Percentiles rank a stretch among this genome's conserved stretches.
phyloP scores from a whole-genome alignment of 2,797 vertebrate genomes.

The Austrolebias charrua region DNA sequence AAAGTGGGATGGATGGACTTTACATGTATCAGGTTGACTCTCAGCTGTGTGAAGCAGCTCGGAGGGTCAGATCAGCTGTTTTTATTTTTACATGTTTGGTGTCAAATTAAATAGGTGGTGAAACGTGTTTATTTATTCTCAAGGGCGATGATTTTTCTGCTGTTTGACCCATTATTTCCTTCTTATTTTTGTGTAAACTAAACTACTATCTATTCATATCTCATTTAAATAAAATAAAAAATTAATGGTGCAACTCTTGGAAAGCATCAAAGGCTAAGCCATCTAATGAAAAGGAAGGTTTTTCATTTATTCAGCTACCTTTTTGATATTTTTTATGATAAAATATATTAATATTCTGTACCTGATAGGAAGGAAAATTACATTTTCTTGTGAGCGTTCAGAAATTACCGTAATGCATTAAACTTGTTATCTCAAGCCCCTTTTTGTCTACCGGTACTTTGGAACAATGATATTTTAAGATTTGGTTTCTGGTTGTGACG shows the following conservation, averaged over 20 bases:
- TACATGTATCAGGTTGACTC: conserved; percentile 52
- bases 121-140: conserved; percentile 16
- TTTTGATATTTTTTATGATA: background rate
- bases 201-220: background rate
- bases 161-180: conserved; percentile 10
- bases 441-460: conserved; percentile 21
- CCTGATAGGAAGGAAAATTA: background rate
- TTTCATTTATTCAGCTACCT: background rate
- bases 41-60: conserved; percentile 23
- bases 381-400: conserved; percentile 23
- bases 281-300: background rate
- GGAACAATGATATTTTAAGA: conserved; percentile 20
- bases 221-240: conserved; percentile 8
- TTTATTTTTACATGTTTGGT: background rate
- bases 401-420: background rate
- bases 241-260: conserved; percentile 1
- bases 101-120: background rate
- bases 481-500: conserved; percentile 39
- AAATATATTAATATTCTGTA: conserved; percentile 1
- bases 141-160: conserved; percentile 12
- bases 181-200: conserved; percentile 5
- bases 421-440: conserved; percentile 12
- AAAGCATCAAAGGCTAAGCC: too few species aligned
- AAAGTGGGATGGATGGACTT: conserved; percentile 37
- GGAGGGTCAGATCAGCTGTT: conserved; percentile 37